phyloP scores from a whole-genome alignment of 2,888 invertebrate species.

The Eledona agricola region DNA sequence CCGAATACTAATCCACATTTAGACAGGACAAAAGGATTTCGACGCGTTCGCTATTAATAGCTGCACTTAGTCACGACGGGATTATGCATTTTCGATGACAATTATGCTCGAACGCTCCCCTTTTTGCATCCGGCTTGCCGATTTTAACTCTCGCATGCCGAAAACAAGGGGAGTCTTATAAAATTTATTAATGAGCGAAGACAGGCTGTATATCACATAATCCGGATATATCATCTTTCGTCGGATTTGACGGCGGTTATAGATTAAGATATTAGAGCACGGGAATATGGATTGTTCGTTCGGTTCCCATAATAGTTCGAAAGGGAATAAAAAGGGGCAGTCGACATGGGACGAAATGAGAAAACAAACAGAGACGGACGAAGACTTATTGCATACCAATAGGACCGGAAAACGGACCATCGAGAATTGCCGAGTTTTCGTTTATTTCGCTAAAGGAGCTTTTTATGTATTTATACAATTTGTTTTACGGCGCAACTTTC shows the following conservation, averaged over 20 bases:
- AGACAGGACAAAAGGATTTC: too few species aligned
- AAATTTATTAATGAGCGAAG: not conserved
- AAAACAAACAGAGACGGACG: constrained; percentile 28
- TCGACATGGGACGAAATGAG: constrained; percentile 20
- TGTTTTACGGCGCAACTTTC: constrained; percentile 28
- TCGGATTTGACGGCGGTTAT: constrained; percentile 37
- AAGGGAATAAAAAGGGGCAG: constrained; percentile 32
- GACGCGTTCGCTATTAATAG: too few species aligned
- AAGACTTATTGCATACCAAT: constrained; percentile 39
- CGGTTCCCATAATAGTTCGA: constrained; percentile 44
- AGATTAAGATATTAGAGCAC: constrained; percentile 40
- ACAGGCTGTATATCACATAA: constrained; percentile 35
- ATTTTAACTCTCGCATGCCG: not conserved
- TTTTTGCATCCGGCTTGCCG: not conserved
- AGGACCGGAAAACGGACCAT: constrained; percentile 32
- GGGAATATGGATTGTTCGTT: constrained; percentile 48
- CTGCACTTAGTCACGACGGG: too few species aligned
- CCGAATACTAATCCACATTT: too few species aligned
- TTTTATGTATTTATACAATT: constrained; percentile 35
- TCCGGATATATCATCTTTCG: constrained; percentile 34
- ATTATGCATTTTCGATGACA: too few species aligned
- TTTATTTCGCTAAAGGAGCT: constrained; percentile 31
- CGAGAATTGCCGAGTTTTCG: constrained; percentile 31
- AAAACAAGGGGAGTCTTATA: not conserved
- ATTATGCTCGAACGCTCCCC: not conserved